Percentiles rank a stretch among this genome's conserved stretches.
phyloP scores from a whole-genome alignment of 2,113 vertebrate genomes.

The Callaeas wilsoni region DNA sequence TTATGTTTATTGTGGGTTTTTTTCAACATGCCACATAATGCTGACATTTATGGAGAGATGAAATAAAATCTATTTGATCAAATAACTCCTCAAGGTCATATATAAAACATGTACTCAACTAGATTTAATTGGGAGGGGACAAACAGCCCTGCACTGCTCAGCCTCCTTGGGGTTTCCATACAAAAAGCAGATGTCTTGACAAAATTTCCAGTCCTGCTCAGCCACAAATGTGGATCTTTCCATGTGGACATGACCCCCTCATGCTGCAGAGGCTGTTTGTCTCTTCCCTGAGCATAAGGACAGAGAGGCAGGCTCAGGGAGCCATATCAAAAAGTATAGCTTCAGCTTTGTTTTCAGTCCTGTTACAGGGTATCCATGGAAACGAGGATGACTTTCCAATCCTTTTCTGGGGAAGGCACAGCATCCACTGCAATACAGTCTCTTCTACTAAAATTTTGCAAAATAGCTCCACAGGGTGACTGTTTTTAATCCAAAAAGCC shows the following conservation, averaged over 20 bases:
- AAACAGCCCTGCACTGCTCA: neutral
- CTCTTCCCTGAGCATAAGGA: neutral
- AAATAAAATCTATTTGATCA: neutral
- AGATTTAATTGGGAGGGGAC: neutral
- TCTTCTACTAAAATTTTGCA: neutral
- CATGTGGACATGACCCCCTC: neutral
- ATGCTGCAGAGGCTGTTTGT: neutral
- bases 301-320: neutral
- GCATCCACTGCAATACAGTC: neutral
- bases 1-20: neutral
- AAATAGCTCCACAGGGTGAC: neutral
- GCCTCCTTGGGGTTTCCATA: neutral
- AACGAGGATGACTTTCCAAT: neutral
- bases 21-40: neutral
- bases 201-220: neutral
- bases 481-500: neutral
- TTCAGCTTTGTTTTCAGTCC: neutral
- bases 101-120: neutral
- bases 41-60: neutral
- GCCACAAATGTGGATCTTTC: neutral
- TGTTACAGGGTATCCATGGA: slow-evolving; percentile 19
- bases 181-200: neutral
- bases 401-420: neutral
- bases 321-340: neutral
- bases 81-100: neutral